A percentile compares a stretch with the other conserved stretches of the same genome.
Conservation (phyloP, 2,797 vertebrate genomes). For the Etheostoma perlongum region DNA sequence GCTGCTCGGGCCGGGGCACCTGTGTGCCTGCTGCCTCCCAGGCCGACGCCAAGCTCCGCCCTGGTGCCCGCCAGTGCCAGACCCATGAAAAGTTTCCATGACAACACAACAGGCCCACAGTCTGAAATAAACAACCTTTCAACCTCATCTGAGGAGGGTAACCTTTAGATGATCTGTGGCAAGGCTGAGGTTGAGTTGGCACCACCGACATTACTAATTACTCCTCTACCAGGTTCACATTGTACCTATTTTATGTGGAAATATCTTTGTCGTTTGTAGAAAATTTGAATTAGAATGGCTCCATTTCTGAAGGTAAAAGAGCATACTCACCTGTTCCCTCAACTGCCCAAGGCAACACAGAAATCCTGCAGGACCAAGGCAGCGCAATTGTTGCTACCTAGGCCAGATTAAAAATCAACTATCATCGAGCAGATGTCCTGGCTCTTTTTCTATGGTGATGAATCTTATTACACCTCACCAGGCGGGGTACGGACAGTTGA, state of each 20-base stretch:
- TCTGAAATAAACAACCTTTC: slow-evolving; percentile 81
- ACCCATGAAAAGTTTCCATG: slow-evolving; percentile 77
- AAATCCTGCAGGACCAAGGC: slow-evolving; percentile 58
- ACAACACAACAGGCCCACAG: slow-evolving; percentile 68
- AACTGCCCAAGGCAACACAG: slow-evolving; percentile 47
- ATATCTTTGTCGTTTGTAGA: slow-evolving; percentile 21
- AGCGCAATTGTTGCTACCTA: slow-evolving; percentile 64
- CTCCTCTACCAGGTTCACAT: slow-evolving; percentile 42
- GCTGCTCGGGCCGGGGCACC: slow-evolving; percentile 80
- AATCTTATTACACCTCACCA: slow-evolving; percentile 73
- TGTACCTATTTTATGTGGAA: slow-evolving; percentile 40
- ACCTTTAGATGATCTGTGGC: slow-evolving; percentile 77
- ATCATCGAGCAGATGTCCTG: slow-evolving; percentile 71
- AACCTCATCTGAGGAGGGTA: slow-evolving; percentile 74
- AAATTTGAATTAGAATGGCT: slow-evolving; percentile 24
- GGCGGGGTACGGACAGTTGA: slow-evolving; percentile 53
- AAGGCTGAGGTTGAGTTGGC: slow-evolving; percentile 54
- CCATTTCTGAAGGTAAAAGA: slow-evolving; percentile 26
- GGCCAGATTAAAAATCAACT: slow-evolving; percentile 76
- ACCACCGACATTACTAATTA: slow-evolving; percentile 44
- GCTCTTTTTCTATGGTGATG: slow-evolving; percentile 39
- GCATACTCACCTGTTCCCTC: slow-evolving; percentile 51
- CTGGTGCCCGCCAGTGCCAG: slow-evolving; percentile 65
- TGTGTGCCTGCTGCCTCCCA: slow-evolving; percentile 80
- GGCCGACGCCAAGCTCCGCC: slow-evolving; percentile 79